phyloP scores from a whole-genome alignment of 2,113 vertebrate species.

The Corvus moneduloides region DNA sequence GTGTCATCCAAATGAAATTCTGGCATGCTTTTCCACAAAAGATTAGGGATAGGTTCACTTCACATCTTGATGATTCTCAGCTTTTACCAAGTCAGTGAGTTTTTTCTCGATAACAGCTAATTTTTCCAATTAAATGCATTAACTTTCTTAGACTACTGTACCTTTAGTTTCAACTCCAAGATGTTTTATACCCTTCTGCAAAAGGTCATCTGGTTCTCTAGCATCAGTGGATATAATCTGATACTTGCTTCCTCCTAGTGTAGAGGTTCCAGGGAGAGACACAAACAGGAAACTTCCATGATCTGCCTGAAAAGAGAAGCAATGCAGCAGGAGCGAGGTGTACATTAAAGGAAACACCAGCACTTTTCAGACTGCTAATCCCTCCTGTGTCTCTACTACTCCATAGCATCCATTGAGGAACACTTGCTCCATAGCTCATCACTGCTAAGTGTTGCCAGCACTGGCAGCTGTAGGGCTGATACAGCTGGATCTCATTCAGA shows the following conservation, averaged over 20 bases:
- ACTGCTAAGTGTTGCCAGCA: background rate
- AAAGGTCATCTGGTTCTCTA: background rate
- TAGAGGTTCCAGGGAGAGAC: background rate
- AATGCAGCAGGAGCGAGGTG: background rate
- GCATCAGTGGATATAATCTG: background rate
- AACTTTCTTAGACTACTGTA: background rate
- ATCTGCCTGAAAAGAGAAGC: background rate
- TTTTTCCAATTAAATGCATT: background rate
- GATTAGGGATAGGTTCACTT: background rate
- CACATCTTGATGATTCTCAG: background rate
- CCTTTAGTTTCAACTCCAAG: background rate
- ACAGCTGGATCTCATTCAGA: background rate
- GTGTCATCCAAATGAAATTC: background rate
- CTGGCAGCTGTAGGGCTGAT: background rate
- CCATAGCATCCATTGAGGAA: background rate
- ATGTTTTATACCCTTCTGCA: background rate
- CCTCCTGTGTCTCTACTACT: background rate
- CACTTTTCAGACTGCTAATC: background rate
- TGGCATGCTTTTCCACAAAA: background rate
- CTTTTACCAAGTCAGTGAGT: background rate
- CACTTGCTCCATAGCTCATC: background rate
- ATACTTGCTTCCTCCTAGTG: background rate
- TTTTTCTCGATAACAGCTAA: background rate
- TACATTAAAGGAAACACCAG: background rate
- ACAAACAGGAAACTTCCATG: background rate